Evolutionary conservation across 2,888 invertebrate genomes (phyloP).

Genomic region (Plebejus melissa): DNA sequence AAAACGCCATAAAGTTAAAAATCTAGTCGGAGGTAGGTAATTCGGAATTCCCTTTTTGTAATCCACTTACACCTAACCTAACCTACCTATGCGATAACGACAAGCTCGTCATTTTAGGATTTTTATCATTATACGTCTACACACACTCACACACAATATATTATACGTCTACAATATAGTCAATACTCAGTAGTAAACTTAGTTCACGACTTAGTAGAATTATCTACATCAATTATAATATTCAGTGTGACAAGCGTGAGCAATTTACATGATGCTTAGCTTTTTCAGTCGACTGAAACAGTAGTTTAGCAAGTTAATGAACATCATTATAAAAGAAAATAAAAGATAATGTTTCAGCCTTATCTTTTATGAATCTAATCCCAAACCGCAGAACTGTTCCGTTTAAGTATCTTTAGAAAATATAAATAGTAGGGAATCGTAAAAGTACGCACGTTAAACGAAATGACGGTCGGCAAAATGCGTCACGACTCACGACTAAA

Average conservation of each 20-base stretch:
- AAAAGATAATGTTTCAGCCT: neutral
- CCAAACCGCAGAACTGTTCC: neutral
- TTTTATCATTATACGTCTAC: no score
- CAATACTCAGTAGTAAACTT: no score
- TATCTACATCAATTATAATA: neutral
- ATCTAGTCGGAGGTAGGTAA: conserved; percentile 4
- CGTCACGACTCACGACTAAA: conserved; percentile 8
- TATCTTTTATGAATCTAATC: conserved; percentile 8
- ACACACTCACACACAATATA: no score
- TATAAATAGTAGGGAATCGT: conserved; percentile 11
- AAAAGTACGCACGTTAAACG: conserved; percentile 9
- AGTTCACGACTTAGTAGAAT: neutral
- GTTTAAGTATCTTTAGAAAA: conserved; percentile 6
- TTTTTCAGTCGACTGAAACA: neutral
- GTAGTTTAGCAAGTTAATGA: neutral
- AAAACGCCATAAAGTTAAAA: conserved; percentile 18
- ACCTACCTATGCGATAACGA: neutral
- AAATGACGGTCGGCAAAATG: conserved; percentile 5
- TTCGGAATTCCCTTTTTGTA: neutral
- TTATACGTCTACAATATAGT: no score
- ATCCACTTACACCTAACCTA: neutral
- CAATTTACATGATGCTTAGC: neutral
- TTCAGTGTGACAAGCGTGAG: neutral
- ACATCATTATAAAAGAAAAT: neutral
- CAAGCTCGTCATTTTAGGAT: neutral